Evolutionary conservation across 92 coral and sea anemone species (phyloP).

Genomic region (Pocillopora meandrina): DNA sequence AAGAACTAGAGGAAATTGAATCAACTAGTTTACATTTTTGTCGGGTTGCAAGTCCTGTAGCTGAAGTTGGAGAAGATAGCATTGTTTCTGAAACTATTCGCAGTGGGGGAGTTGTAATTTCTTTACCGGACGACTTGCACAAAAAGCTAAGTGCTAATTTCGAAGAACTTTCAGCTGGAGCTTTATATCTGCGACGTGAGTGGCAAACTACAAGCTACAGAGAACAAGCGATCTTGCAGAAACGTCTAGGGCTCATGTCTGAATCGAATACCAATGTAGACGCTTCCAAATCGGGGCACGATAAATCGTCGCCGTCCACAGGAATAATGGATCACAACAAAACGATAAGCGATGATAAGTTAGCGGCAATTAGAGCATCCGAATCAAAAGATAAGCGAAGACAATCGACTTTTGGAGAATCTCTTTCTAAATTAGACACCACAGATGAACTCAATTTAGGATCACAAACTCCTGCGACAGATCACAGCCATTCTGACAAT

Average conservation of each 20-base stretch:
- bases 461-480: constrained; percentile 34
- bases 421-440: constrained; percentile 8
- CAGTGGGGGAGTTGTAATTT: constrained; percentile 71
- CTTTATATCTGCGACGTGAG: constrained; percentile 84
- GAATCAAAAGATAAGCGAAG: constrained; percentile 34
- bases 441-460: constrained; percentile 10
- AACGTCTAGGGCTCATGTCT: constrained; percentile 64
- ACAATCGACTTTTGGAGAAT: constrained; percentile 14
- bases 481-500: constrained; percentile 7
- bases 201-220: constrained; percentile 97
- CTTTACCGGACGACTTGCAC: constrained; percentile 81
- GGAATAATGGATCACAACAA: constrained; percentile 22
- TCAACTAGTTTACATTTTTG: constrained; percentile 61
- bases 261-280: constrained; percentile 51
- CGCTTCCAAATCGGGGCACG: constrained; percentile 20
- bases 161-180: constrained; percentile 80
- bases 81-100: constrained; percentile 47
- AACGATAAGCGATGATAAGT: constrained; percentile 21
- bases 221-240: constrained; percentile 83
- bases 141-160: constrained; percentile 76
- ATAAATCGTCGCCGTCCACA: neutral
- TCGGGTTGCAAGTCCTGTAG: constrained; percentile 12
- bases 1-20: constrained; percentile 76
- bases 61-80: constrained; percentile 34
- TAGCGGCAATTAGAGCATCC: neutral